Percentiles rank a stretch among this genome's conserved stretches.
Conservation (phyloP, 2,113 vertebrate genomes). For the Naja naja region DNA sequence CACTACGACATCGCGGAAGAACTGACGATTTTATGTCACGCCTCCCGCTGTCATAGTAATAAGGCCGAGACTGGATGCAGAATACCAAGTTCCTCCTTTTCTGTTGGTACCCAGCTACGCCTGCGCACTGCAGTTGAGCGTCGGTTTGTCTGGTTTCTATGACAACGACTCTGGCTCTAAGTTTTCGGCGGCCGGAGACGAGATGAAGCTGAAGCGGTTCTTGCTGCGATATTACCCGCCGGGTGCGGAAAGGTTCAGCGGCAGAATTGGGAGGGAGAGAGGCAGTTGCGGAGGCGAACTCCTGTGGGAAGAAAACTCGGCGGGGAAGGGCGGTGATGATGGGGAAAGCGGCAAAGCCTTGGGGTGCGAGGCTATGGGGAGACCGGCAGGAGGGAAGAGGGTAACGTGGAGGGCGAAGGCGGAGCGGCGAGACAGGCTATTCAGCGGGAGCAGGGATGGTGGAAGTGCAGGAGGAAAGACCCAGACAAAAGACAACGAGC, state of each 20-base stretch:
- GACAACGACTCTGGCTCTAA: conserved; percentile 55
- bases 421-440: background rate
- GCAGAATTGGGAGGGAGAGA: background rate
- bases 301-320: background rate
- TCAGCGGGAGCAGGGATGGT: background rate
- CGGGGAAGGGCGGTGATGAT: background rate
- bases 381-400: background rate
- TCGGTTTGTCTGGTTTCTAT: conserved; percentile 59
- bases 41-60: background rate
- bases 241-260: conserved; percentile 69
- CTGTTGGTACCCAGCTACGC: background rate
- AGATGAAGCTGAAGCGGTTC: conserved; percentile 83
- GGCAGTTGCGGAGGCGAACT: background rate
- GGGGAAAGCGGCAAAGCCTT: background rate
- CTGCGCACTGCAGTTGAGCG: conserved; percentile 32
- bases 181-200: background rate
- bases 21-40: background rate
- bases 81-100: too few relatives aligned
- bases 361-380: too few relatives aligned
- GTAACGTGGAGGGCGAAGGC: background rate
- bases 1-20: background rate
- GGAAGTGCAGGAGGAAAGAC: background rate
- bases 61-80: rapidly evolving
- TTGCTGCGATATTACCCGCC: conserved; percentile 90
- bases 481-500: background rate